A percentile compares a stretch with the other conserved stretches of the same genome.
These are phyloP conservation scores for Apomyelois bistriatella DNA, from an alignment of 2,888 invertebrate genomes.

Conservation along the genomic window DNA sequence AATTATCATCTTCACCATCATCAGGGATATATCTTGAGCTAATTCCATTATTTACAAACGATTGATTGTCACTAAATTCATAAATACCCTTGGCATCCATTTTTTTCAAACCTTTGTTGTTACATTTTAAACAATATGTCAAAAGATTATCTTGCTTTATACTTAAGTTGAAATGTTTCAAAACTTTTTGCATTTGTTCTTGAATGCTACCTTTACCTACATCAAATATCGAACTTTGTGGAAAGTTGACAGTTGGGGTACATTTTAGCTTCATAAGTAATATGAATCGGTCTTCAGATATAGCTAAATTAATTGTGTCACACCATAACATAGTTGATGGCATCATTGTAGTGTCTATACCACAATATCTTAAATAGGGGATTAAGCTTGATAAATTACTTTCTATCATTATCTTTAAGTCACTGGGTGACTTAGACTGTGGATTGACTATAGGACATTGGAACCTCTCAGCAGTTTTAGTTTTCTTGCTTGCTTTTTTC, in stretches of 20 bases:
- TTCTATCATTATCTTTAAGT: slow-evolving; percentile 58
- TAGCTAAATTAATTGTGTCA: slow-evolving; percentile 60
- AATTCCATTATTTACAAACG: slow-evolving; percentile 21
- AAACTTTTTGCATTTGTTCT: slow-evolving; percentile 84
- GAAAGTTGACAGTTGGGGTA: slow-evolving; percentile 78
- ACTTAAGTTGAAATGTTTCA: slow-evolving; percentile 82
- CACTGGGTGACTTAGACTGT: slow-evolving; percentile 36
- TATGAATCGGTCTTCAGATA: slow-evolving; percentile 56
- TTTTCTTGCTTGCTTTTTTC: slow-evolving; percentile 64
- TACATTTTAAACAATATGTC: slow-evolving; percentile 85
- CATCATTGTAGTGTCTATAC: slow-evolving; percentile 83
- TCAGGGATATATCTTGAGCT: slow-evolving; percentile 29
- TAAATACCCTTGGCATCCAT: slow-evolving; percentile 45
- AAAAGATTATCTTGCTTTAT: slow-evolving; percentile 84
- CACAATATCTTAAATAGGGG: slow-evolving; percentile 62
- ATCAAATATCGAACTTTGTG: slow-evolving; percentile 73
- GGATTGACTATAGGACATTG: slow-evolving; percentile 30
- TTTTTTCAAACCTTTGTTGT: slow-evolving; percentile 48
- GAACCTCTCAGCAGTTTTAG: slow-evolving; percentile 46
- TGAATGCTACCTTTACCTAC: slow-evolving; percentile 75
- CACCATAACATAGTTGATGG: slow-evolving; percentile 75
- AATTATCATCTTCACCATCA: slow-evolving; percentile 44
- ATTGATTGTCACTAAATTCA: slow-evolving; percentile 44
- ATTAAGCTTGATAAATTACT: slow-evolving; percentile 47
- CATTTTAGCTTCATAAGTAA: slow-evolving; percentile 61